Evolutionary conservation across 2,888 invertebrate genomes (phyloP).

Genomic region (Trachelus stipa): DNA sequence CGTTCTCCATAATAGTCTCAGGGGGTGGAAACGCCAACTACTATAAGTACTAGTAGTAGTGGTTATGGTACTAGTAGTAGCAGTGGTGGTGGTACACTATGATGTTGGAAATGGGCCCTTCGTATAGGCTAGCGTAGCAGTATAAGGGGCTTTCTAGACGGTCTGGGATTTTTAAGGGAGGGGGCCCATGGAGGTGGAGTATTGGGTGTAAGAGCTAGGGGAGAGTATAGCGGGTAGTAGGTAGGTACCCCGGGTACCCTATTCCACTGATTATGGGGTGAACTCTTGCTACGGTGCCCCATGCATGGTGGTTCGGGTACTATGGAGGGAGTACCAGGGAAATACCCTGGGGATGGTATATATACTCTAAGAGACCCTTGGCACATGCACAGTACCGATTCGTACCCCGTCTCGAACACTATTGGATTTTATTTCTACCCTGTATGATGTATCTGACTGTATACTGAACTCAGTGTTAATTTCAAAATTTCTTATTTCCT

Average conservation of each 20-base stretch:
- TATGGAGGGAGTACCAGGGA: constrained; percentile 46
- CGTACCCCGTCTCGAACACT: constrained; percentile 50
- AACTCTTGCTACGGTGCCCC: constrained; percentile 55
- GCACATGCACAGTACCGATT: constrained; percentile 59
- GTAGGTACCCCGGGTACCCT: constrained; percentile 29
- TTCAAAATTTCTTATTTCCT: not conserved
- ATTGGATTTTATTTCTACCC: constrained; percentile 15
- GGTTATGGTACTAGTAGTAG: not conserved
- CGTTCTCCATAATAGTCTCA: constrained; percentile 42
- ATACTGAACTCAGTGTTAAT: not conserved
- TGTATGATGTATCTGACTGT: not conserved
- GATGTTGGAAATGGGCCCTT: not conserved
- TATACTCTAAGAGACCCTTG: constrained; percentile 56
- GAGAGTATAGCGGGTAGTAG: constrained; percentile 7
- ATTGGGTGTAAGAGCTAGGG: constrained; percentile 6
- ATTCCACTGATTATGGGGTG: constrained; percentile 57
- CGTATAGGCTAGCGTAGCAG: not conserved
- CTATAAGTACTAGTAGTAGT: not conserved
- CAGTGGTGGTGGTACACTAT: not conserved
- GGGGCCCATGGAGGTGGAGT: constrained; percentile 5
- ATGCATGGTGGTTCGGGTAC: constrained; percentile 40
- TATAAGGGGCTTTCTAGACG: not conserved
- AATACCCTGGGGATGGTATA: constrained; percentile 59
- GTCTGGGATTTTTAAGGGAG: not conserved
- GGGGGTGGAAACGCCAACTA: not conserved